Base-by-base conservation (phyloP, 1,140 invertebrate genomes). In the Drosophila nigromelanica region DNA sequence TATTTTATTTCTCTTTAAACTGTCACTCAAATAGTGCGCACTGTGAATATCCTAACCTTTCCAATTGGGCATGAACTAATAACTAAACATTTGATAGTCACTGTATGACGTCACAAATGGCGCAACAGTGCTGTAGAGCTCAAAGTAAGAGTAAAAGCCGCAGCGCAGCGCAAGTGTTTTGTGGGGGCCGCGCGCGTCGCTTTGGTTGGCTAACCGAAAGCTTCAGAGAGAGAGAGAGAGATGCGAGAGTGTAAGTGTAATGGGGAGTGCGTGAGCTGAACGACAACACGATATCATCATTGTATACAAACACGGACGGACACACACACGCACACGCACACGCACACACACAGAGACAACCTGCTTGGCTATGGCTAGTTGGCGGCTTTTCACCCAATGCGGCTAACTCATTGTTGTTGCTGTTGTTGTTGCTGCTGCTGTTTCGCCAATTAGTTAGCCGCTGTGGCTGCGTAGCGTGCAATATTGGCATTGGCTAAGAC, bases 401-500 rank as follows among this genome's bases (percentile, higher is more conserved):
- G 55, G 45, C 61, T 71, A 18, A 64, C n/a, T 45, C 68, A 61
- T 78, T 78, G 52, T 68, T 43, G 69, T 74, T 72, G 80, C 66
- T 77, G 52, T 62, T 69, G 42, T 62, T 35, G 58, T 71, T 75
- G 78, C 56, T 81, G 76, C 37, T 58, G 64, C 50, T 58, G 58
- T 70, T 74, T 76, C 61, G 73, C 73, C 73, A 76, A 76, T 76
- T 76, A 75, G 73, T 75, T 72, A 75, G 73, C n/a, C 56, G 51
- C 45, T 52, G 39, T 59, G 60, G 42, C 73, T 76, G 73, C 73
- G 68, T 70, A 70, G 70, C 70, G 76, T 76, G 60, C 82, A 89
- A 89, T 89, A 86, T 89, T 68, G 73, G 75, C 76, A 80, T 67
- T 81, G 78, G 85, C 76, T 48, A 61, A 50, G 62, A 39, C 58